phyloP scores from a whole-genome alignment of 1,140 invertebrate species.

The Listronotus oregonensis region DNA sequence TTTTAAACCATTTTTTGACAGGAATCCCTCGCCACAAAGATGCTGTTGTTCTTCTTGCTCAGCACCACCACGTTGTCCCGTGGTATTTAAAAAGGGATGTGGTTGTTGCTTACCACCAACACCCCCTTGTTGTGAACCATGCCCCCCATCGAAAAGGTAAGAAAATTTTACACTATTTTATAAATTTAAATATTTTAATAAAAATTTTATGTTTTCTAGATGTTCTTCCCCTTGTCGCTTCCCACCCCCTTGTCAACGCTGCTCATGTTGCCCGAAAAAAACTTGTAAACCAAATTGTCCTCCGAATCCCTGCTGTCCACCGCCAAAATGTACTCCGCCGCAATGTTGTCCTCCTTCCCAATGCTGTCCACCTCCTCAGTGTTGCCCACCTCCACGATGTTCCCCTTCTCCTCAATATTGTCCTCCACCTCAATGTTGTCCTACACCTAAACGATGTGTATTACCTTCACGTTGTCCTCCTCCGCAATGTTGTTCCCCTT shows the following conservation, averaged over 20 bases:
- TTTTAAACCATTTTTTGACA: too few relatives aligned
- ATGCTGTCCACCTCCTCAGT: background rate
- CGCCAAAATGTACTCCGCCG: slow-evolving; percentile 17
- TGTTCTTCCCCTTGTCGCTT: slow-evolving; percentile 9
- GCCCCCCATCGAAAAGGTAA: too few relatives aligned
- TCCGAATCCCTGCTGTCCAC: slow-evolving; percentile 3
- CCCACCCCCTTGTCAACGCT: slow-evolving; percentile 9
- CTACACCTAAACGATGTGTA: slow-evolving; percentile 15
- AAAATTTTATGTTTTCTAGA: background rate
- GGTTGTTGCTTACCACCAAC: slow-evolving; percentile 6
- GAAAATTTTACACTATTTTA: too few relatives aligned
- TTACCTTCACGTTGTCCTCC: slow-evolving; percentile 14
- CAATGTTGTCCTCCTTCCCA: slow-evolving; percentile 33
- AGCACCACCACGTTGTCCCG: background rate
- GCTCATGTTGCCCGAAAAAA: slow-evolving; percentile 5
- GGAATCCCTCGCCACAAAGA: background rate
- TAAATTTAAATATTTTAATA: background rate
- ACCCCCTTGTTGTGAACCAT: slow-evolving; percentile 8
- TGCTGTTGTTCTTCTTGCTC: slow-evolving; percentile 2
- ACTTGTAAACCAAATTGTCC: slow-evolving; percentile 7
- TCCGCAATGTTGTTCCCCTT: slow-evolving; percentile 24
- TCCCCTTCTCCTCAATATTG: background rate
- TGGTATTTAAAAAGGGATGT: background rate
- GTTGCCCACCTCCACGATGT: too few relatives aligned
- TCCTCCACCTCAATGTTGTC: slow-evolving; percentile 27